Base-by-base conservation (phyloP, 1,140 invertebrate species). In the Centruroides sculpturatus region DNA sequence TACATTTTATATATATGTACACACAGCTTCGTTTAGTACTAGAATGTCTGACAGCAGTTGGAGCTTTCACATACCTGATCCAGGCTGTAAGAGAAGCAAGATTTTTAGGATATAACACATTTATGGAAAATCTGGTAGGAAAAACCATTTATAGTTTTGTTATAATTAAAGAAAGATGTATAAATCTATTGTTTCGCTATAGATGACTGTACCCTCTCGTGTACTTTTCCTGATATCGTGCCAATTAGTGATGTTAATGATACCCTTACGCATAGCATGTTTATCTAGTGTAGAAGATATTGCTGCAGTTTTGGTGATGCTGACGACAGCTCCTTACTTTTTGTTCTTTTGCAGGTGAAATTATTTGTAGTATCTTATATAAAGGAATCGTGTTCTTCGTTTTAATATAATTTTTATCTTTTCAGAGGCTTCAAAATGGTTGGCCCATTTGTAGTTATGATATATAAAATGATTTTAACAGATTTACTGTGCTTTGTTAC, bases 371-470 rank as follows among this genome's bases (percentile, higher is more conserved):
- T 23, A 23, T 23, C 23, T 23, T 23, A 23, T 23, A 23, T 23
- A 23, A 23, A 23, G 23, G 23, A 23, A 23, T 23, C 23, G 23
- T 23, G 23, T 49, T 3, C 48, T 49, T 3, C 48, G n/a, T 49
- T 66, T 71, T 23, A 23, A 23, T 23, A 23, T 23, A 23, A 23
- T 23, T 23, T 23, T 23, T 23, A 23, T 23, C 41, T 1, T 76
- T 78, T 61, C 72, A 92, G 93, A 70, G 94, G 94, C 35, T 95
- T 98, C 72, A 94, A 95, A 72, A 94, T 93, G 0, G 92, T 98
- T 0, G 95, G 95, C 3, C 94, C 95, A 7, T 98, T 98, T 81
- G 94, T 99, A 5, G 92, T 97, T 57, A 99, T 98, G 95, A 95
- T 98, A 64, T 98, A 99, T 75, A 83, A 92, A 66, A 99, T 99